These are phyloP conservation scores for Spondyliosoma cantharus DNA, from an alignment of 2,797 vertebrate species.

Conservation along the genomic window DNA sequence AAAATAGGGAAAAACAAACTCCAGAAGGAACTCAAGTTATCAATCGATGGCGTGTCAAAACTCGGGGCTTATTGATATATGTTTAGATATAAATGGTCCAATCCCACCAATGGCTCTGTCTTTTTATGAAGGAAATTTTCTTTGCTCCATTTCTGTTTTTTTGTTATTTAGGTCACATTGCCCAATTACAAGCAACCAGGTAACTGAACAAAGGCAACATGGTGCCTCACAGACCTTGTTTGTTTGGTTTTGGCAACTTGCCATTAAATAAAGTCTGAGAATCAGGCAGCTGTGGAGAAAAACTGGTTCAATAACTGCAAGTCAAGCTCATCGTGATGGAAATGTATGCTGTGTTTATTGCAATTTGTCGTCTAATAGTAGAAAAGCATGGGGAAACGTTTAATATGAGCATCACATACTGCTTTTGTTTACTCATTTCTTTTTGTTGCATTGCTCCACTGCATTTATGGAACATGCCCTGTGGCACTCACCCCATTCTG, in stretches of 20 bases:
- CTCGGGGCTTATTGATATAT: background rate
- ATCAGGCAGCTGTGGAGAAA: conserved; percentile 30
- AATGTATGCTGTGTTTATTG: conserved; percentile 9
- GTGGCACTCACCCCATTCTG: no score
- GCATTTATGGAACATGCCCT: background rate
- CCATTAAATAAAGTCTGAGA: conserved; percentile 27
- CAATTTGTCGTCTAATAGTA: conserved; percentile 1
- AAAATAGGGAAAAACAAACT: background rate
- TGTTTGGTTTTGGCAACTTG: conserved; percentile 32
- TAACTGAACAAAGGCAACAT: conserved; percentile 27
- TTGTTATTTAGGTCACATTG: conserved; percentile 7
- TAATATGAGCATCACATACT: background rate
- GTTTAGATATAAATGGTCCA: background rate
- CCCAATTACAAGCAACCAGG: conserved; percentile 32
- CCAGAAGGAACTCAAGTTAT: background rate
- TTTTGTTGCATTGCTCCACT: background rate
- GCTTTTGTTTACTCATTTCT: background rate
- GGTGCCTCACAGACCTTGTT: conserved; percentile 16
- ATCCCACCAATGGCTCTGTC: conserved; percentile 1
- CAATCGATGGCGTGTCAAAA: background rate
- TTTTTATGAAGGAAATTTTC: background rate
- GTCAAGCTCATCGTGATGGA: conserved; percentile 21
- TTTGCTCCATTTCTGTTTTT: conserved; percentile 11
- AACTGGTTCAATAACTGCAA: conserved; percentile 18
- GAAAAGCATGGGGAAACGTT: conserved; percentile 2